phyloP scores from a whole-genome alignment of 2,113 vertebrate species.

The Bostrychus sinensis region DNA sequence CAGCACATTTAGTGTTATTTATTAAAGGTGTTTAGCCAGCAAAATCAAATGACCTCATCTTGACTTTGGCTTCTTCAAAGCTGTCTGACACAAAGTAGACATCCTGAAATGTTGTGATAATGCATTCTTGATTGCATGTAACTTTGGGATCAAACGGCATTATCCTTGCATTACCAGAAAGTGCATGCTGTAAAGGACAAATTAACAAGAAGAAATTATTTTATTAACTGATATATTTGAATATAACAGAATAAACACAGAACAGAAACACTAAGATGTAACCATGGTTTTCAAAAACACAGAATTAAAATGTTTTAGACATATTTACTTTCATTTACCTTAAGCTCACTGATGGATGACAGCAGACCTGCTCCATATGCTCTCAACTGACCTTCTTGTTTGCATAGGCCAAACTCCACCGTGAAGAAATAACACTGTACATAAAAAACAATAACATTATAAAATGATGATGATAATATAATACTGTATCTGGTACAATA shows the following conservation, averaged over 20 bases:
- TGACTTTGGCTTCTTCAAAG: constrained; percentile 96
- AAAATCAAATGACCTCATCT: constrained; percentile 86
- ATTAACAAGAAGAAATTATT: not conserved
- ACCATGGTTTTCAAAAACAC: no score
- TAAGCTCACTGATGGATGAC: constrained; percentile 96
- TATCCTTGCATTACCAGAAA: constrained; percentile 89
- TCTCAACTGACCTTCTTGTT: constrained; percentile 91
- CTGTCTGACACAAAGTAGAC: constrained; percentile 95
- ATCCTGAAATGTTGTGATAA: constrained; percentile 96
- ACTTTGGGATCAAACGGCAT: constrained; percentile 91
- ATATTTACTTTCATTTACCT: no score
- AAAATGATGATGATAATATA: not conserved
- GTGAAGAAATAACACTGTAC: constrained; percentile 98
- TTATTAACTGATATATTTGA: not conserved
- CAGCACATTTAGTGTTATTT: no score
- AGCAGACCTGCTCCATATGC: constrained; percentile 96
- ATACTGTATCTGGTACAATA: not conserved
- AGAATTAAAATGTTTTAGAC: no score
- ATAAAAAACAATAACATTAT: not conserved
- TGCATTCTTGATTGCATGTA: constrained; percentile 92
- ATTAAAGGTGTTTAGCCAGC: not conserved
- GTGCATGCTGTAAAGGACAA: constrained; percentile 81
- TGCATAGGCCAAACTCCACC: constrained; percentile 97
- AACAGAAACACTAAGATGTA: not conserved
- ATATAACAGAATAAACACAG: not conserved